Evolutionary conservation across 2,113 vertebrate genomes (phyloP).

Genomic region (Melanocharis versteri): DNA sequence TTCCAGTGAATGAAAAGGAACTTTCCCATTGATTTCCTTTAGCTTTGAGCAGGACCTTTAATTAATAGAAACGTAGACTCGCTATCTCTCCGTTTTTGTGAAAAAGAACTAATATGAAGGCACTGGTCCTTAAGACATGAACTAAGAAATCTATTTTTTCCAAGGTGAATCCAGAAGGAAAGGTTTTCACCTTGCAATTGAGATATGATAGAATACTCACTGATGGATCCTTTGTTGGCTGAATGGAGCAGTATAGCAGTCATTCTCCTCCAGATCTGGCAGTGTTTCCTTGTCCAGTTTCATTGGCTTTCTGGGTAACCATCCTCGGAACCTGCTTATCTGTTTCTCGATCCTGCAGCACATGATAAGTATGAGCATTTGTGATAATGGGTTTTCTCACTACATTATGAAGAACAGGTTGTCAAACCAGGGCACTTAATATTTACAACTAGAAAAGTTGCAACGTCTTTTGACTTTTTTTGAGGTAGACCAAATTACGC

Average conservation of each 20-base stretch:
- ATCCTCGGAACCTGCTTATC: slow-evolving; percentile 91
- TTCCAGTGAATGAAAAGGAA: neutral
- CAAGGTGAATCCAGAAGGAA: neutral
- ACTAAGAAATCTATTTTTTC: neutral
- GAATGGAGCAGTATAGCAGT: slow-evolving; percentile 95
- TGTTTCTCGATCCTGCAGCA: slow-evolving; percentile 90
- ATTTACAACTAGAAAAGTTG: neutral
- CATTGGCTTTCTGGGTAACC: slow-evolving; percentile 93
- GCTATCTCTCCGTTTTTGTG: neutral
- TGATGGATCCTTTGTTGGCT: slow-evolving; percentile 93
- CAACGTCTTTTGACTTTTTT: neutral
- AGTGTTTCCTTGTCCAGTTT: slow-evolving; percentile 88
- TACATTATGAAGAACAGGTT: neutral
- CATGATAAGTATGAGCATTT: slow-evolving; percentile 62
- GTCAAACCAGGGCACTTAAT: neutral
- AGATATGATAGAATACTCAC: slow-evolving; percentile 73
- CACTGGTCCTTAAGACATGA: neutral
- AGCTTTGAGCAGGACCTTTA: neutral
- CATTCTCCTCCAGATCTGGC: slow-evolving; percentile 92
- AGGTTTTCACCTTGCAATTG: neutral
- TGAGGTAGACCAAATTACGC: neutral
- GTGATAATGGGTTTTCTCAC: neutral
- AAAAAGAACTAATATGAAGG: neutral
- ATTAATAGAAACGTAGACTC: neutral
- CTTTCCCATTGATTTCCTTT: neutral